Percentiles rank a stretch among this genome's conserved stretches.
phyloP scores from a whole-genome alignment of 2,113 vertebrate species.

The Varanus komodoensis region DNA sequence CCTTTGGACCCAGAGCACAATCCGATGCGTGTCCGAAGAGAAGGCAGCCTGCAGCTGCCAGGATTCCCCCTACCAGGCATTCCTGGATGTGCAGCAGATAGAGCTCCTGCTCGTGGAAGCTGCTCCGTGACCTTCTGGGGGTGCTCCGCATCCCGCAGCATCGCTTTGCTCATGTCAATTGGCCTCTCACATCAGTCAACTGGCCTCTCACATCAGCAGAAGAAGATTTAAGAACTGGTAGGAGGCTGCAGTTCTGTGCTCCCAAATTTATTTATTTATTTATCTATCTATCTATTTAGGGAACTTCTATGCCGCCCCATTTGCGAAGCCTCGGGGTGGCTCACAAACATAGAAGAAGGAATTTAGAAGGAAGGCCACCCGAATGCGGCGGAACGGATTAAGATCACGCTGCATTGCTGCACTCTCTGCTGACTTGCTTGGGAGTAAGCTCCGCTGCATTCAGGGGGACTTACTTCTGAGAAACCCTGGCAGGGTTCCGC shows the following conservation, averaged over 20 bases:
- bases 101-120: not conserved
- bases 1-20: not conserved
- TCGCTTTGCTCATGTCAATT: not conserved
- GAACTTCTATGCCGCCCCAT: too few relatives aligned
- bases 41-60: too few relatives aligned
- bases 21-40: too few relatives aligned
- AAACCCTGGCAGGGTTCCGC: not conserved
- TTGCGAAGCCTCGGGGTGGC: too few relatives aligned
- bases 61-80: too few relatives aligned
- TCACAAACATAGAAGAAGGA: too few relatives aligned
- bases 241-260: not conserved
- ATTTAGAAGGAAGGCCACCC: not conserved
- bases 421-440: not conserved
- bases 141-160: not conserved
- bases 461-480: not conserved
- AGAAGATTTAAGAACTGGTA: not conserved
- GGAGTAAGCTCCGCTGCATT: not conserved
- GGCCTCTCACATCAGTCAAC: not conserved
- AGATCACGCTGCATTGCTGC: not conserved
- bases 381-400: not conserved
- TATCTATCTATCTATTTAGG: too few relatives aligned
- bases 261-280: too few relatives aligned
- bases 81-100: too few relatives aligned
- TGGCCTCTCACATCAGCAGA: too few relatives aligned
- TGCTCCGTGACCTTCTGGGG: not conserved